Evolutionary conservation across 2,113 vertebrate species (phyloP).

Genomic region (Sakesphorus luctuosus): DNA sequence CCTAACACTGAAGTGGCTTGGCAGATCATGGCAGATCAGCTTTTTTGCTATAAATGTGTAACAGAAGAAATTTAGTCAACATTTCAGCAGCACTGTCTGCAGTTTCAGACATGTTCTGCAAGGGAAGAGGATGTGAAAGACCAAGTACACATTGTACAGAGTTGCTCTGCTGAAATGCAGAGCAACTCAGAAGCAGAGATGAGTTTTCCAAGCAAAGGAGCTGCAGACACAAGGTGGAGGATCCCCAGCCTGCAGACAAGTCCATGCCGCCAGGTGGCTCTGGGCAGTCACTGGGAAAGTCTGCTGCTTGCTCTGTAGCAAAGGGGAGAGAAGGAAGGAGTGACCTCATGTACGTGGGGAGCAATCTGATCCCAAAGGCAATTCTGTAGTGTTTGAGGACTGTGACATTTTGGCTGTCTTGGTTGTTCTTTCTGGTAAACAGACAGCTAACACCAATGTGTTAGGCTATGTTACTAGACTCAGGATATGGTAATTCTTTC

Average conservation of each 20-base stretch:
- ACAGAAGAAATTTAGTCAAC: not conserved
- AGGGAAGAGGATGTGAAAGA: not conserved
- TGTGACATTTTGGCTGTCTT: not conserved
- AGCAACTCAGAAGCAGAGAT: not conserved
- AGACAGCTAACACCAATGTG: not conserved
- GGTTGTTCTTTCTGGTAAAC: not conserved
- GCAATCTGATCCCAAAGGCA: not conserved
- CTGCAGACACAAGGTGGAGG: not conserved
- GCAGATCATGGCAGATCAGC: not conserved
- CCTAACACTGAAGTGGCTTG: not conserved
- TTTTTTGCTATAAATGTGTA: not conserved
- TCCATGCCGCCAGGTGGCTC: not conserved
- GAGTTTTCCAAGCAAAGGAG: not conserved
- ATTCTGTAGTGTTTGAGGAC: not conserved
- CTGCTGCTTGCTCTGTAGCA: fast-evolving
- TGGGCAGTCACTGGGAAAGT: not conserved
- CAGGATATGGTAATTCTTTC: not conserved
- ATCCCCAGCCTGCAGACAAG: not conserved
- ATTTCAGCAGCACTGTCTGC: not conserved
- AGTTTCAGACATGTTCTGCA: not conserved
- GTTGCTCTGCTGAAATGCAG: not conserved
- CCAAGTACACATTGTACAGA: not conserved
- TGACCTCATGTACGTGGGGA: not conserved
- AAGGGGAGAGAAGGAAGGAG: not conserved
- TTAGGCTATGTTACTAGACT: not conserved